Percentiles rank a stretch among this genome's conserved stretches.
Evolutionary conservation across 2,113 vertebrate species (phyloP).

Genomic region (Cryptotis parvus): DNA sequence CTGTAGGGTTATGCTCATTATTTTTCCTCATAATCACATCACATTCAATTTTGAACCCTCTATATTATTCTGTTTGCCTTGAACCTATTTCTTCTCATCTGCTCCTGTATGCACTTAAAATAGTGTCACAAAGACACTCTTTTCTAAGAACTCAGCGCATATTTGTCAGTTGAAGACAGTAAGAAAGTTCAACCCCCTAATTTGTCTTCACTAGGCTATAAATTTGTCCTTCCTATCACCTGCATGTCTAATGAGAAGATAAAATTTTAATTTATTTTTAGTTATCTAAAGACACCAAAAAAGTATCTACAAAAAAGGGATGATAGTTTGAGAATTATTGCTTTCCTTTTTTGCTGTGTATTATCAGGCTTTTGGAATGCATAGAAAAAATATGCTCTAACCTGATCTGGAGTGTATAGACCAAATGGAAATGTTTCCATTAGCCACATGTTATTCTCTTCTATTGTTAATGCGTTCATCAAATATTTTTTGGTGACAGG

Average conservation of each 20-base stretch:
- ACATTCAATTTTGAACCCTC: not conserved
- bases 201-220: not conserved
- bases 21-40: not conserved
- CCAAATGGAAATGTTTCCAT: not conserved
- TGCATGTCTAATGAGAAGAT: not conserved
- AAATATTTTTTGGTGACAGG: too few relatives aligned
- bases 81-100: not conserved
- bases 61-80: not conserved
- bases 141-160: not conserved
- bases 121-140: not conserved
- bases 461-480: not conserved
- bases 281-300: conserved; percentile 41
- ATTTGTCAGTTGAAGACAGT: not conserved
- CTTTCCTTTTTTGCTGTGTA: not conserved
- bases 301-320: not conserved
- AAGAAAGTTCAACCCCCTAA: not conserved
- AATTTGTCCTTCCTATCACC: not conserved
- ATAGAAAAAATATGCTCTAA: not conserved
- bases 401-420: not conserved
- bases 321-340: not conserved
- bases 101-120: not conserved
- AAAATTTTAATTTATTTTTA: conserved; percentile 47
- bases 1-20: not conserved
- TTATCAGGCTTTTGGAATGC: not conserved
- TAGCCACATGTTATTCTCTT: not conserved